Percentiles rank a stretch among this genome's conserved stretches.
These are phyloP conservation scores for Pygoscelis adeliae DNA, from an alignment of 2,113 vertebrate genomes.

Conservation along the genomic window DNA sequence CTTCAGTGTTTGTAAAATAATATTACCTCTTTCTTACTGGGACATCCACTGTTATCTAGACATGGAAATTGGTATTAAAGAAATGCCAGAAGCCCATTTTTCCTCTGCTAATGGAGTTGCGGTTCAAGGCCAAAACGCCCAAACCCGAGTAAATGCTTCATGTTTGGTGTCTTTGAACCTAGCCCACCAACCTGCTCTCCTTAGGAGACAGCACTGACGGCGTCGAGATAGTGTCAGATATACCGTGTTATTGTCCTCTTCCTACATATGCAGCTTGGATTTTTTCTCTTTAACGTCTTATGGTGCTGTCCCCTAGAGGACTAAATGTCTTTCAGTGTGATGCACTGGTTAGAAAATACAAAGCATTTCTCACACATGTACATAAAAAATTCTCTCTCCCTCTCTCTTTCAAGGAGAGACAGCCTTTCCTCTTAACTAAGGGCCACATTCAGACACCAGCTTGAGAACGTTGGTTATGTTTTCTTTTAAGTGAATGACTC, in stretches of 20 bases:
- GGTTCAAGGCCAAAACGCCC: not conserved
- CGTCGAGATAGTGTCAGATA: fast-evolving
- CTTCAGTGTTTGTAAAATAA: not conserved
- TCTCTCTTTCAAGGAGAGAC: not conserved
- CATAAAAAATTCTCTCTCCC: not conserved
- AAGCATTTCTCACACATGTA: not conserved
- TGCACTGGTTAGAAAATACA: not conserved
- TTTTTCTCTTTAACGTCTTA: not conserved
- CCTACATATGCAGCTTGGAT: not conserved
- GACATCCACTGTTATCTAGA: not conserved
- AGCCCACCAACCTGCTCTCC: too few species aligned
- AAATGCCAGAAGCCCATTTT: not conserved
- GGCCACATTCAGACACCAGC: not conserved
- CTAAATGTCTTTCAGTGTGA: not conserved
- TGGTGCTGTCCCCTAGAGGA: too few species aligned
- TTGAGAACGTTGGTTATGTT: not conserved
- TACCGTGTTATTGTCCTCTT: not conserved
- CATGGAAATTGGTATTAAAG: not conserved
- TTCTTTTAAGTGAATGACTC: not conserved
- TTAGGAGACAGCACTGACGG: too few species aligned
- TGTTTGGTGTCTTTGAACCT: not conserved
- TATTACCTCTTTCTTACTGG: not conserved
- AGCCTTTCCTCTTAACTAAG: not conserved
- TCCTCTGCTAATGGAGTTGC: not conserved
- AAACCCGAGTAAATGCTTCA: not conserved